Conservation (phyloP, 2,888 invertebrate species). For the Apoderus coryli region DNA sequence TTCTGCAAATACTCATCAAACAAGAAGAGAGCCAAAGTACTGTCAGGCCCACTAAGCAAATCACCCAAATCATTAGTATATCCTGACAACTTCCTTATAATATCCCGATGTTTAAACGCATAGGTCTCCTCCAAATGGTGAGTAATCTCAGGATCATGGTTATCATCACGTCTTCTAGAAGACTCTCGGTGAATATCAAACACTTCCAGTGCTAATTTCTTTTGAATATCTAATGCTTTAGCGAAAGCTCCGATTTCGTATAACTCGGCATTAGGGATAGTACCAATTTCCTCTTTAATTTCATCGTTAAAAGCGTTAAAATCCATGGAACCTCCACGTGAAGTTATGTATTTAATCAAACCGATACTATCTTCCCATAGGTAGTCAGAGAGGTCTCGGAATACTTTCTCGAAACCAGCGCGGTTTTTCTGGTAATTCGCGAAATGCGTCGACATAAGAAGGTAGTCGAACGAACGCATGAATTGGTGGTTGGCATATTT, state of each 20-base stretch:
- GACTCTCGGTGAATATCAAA: conserved; percentile 51
- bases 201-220: conserved; percentile 52
- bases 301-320: conserved; percentile 32
- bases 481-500: conserved; percentile 49
- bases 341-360: conserved; percentile 61
- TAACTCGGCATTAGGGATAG: conserved; percentile 34
- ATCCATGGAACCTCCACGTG: conserved; percentile 51
- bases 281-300: conserved; percentile 28
- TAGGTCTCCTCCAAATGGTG: conserved; percentile 67
- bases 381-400: conserved; percentile 56
- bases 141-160: conserved; percentile 56
- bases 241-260: conserved; percentile 58
- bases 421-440: conserved; percentile 63
- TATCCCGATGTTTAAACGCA: conserved; percentile 50
- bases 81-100: conserved; percentile 56
- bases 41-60: conserved; percentile 43
- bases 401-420: conserved; percentile 60
- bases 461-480: conserved; percentile 58
- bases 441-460: conserved; percentile 61
- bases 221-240: conserved; percentile 60
- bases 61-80: conserved; percentile 56
- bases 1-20: conserved; percentile 54
- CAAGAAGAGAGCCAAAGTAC: conserved; percentile 51
- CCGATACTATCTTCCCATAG: conserved; percentile 60
- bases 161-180: conserved; percentile 37